Evolutionary conservation across 2,113 vertebrate species (phyloP).

Genomic region (Saimiri boliviensis): DNA sequence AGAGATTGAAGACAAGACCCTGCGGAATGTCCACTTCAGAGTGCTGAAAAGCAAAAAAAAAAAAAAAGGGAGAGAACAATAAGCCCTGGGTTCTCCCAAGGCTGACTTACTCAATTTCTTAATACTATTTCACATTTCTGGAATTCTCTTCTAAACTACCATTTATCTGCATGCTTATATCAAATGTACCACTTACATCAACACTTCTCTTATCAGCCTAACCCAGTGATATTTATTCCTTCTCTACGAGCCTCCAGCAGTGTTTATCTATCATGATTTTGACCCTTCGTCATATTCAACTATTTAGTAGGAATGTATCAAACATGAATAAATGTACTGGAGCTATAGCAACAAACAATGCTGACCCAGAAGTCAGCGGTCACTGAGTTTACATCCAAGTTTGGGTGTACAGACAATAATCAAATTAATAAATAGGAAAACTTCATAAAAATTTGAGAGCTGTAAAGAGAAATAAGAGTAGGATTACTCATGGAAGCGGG

Average conservation of each 20-base stretch:
- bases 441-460: background rate
- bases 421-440: background rate
- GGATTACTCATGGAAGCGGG: background rate
- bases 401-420: background rate
- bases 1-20: background rate
- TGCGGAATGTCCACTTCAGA: background rate
- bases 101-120: background rate
- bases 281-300: background rate
- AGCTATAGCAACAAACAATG: background rate
- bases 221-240: background rate
- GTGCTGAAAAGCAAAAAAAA: background rate
- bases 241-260: background rate
- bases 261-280: background rate
- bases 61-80: background rate
- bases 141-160: conserved; percentile 7
- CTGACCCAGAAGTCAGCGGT: background rate
- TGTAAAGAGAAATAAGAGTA: background rate
- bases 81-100: background rate
- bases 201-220: background rate
- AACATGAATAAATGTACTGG: background rate
- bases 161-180: background rate
- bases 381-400: background rate
- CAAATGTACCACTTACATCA: background rate
- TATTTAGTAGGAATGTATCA: background rate
- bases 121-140: background rate